Percentiles rank a stretch among this genome's conserved stretches.
phyloP scores from a whole-genome alignment of 2,888 invertebrate genomes.

The Pogonocherus hispidulus region DNA sequence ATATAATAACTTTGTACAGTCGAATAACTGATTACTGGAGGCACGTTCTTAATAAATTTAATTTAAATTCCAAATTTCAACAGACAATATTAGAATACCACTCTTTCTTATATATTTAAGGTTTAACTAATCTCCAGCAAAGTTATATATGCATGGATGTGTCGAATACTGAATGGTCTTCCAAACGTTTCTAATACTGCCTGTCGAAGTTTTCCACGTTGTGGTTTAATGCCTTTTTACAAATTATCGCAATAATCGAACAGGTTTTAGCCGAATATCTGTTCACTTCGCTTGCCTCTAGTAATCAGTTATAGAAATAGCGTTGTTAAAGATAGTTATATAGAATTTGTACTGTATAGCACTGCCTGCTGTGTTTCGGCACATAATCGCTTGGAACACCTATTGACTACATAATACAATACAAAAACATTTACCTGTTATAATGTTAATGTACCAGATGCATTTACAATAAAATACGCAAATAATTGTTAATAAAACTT shows the following conservation, averaged over 20 bases:
- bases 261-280: constrained; percentile 13
- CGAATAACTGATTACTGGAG: constrained; percentile 52
- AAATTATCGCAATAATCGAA: constrained; percentile 26
- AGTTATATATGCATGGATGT: constrained; percentile 52
- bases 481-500: constrained; percentile 64
- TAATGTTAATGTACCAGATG: constrained; percentile 69
- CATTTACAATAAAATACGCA: constrained; percentile 70
- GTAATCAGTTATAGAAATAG: constrained; percentile 56
- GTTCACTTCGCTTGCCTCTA: constrained; percentile 49
- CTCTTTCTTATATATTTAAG: constrained; percentile 40
- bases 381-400: constrained; percentile 69
- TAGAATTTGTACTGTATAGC: constrained; percentile 68
- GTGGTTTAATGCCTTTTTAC: constrained; percentile 18
- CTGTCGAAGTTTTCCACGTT: constrained; percentile 46
- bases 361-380: constrained; percentile 70
- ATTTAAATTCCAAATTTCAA: constrained; percentile 46
- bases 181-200: constrained; percentile 60
- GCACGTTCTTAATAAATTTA: constrained; percentile 47
- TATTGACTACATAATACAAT: constrained; percentile 68
- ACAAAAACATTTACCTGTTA: constrained; percentile 69
- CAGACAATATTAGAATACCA: constrained; percentile 51
- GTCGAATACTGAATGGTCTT: constrained; percentile 63
- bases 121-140: constrained; percentile 48
- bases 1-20: constrained; percentile 42
- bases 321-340: constrained; percentile 54